Base-by-base conservation (phyloP, 2,888 invertebrate species). In the Aradus depressus region DNA sequence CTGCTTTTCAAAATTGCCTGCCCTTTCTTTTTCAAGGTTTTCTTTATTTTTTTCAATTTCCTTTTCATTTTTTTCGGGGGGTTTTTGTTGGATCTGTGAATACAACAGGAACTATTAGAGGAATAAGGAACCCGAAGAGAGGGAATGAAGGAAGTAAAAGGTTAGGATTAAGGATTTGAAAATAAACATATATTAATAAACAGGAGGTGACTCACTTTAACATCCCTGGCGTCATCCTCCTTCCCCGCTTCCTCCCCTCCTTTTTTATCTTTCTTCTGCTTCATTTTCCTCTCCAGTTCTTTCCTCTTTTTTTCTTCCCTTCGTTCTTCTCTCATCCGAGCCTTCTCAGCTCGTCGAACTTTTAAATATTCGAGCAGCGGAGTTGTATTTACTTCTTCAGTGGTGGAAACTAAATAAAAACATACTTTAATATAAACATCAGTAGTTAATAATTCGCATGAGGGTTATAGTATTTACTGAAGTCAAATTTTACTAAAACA, bases 361-460 rank as follows among this genome's bases (percentile, higher is more conserved):
- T 60, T 81, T 21, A 87, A 68, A 63, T 78, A 89, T 60, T 89
- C 88, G 47, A 89, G 70, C 45, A 90, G 68, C 2, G 89, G 89
- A 3, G 86, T 87, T 4, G 80, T 79, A 50, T 76, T 79, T 0
- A 79, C 72, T 66, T 79, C 79, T 65, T 51, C 48, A 25, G 53
- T 28, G 14, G 55, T 47, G 41, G 50, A 54, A 50, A 57, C 60
- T 61, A 48, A 43, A 50, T 52, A 23, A 50, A 38, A 37, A n/a
- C n/a, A n/a, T n/a, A 12, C 31, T 22, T 3, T 35, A 28, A 18
- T 31, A 21, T 3, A 18, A 44, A 28, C n/a, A 18, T 23, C 14
- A 5, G 3, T 3, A 28, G 4, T 4, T 18, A 12, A 42, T 19
- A 28, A 2, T 23, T 22, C 19, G 12, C 28, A 18, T 32, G 14